phyloP scores from a whole-genome alignment of 2,113 vertebrate species.

The Pterocles burchelli region DNA sequence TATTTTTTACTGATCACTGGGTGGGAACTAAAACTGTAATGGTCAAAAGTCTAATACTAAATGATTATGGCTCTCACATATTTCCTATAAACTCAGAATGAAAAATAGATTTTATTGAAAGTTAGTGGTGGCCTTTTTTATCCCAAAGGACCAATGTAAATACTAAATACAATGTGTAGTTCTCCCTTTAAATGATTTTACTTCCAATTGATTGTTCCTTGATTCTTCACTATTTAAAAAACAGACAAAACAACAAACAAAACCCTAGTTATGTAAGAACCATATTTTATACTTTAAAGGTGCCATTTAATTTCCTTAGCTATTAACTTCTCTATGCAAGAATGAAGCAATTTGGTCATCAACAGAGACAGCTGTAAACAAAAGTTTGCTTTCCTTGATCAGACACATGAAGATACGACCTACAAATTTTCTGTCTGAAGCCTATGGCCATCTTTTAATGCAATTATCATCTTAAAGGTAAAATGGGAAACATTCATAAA shows the following conservation, averaged over 20 bases:
- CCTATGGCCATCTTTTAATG: background rate
- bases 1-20: background rate
- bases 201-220: background rate
- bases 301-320: background rate
- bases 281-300: background rate
- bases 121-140: background rate
- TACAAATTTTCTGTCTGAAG: background rate
- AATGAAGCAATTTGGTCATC: background rate
- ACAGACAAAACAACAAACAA: background rate
- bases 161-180: background rate
- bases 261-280: background rate
- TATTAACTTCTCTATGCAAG: background rate
- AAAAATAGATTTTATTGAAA: background rate
- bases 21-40: background rate
- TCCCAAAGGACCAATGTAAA: background rate
- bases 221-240: background rate
- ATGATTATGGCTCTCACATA: background rate
- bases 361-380: background rate
- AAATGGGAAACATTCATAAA: background rate
- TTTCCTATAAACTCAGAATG: background rate
- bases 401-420: background rate
- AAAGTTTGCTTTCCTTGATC: background rate
- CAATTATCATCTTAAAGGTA: background rate
- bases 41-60: background rate
- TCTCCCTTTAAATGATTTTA: background rate